Percentiles rank a stretch among this genome's conserved stretches.
These are phyloP conservation scores for Liasis olivaceus DNA, from an alignment of 2,797 vertebrate genomes.

Conservation along the genomic window DNA sequence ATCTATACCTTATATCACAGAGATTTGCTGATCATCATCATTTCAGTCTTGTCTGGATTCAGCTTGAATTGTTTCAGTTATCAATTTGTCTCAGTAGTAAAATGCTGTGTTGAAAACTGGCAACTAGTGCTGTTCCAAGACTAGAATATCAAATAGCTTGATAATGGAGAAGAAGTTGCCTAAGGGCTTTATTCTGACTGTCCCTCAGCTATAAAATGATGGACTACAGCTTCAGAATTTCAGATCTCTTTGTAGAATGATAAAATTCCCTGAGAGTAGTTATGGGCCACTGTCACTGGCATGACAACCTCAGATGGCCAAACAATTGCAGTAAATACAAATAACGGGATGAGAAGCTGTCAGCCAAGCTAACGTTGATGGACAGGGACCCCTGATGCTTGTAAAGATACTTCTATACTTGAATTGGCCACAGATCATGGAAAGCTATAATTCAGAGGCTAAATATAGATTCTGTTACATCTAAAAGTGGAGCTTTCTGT, in stretches of 20 bases:
- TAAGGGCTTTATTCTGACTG: neutral
- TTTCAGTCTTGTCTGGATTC: slow-evolving; percentile 7
- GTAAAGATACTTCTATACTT: neutral
- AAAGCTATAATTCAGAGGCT: slow-evolving; percentile 38
- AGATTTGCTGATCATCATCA: slow-evolving; percentile 12
- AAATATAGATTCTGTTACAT: neutral
- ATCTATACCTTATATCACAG: neutral
- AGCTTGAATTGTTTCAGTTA: slow-evolving; percentile 15
- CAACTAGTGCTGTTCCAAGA: neutral
- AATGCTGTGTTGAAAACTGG: slow-evolving; percentile 10
- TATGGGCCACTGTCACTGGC: neutral
- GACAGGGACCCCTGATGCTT: slow-evolving; percentile 22
- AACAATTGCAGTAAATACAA: neutral
- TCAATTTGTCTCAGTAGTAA: slow-evolving; percentile 30
- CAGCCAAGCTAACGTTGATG: neutral
- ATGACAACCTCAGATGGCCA: neutral
- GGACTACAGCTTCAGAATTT: slow-evolving; percentile 20
- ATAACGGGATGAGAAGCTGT: neutral
- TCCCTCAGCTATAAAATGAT: slow-evolving; percentile 23
- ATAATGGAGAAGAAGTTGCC: neutral
- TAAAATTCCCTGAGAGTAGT: slow-evolving; percentile 10
- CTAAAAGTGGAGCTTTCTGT: slow-evolving; percentile 11
- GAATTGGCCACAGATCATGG: neutral
- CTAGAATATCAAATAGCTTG: slow-evolving; percentile 22
- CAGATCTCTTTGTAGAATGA: slow-evolving; percentile 7